These are phyloP conservation scores for Itoplectis maculator DNA, from an alignment of 2,888 invertebrate species.

Conservation along the genomic window DNA sequence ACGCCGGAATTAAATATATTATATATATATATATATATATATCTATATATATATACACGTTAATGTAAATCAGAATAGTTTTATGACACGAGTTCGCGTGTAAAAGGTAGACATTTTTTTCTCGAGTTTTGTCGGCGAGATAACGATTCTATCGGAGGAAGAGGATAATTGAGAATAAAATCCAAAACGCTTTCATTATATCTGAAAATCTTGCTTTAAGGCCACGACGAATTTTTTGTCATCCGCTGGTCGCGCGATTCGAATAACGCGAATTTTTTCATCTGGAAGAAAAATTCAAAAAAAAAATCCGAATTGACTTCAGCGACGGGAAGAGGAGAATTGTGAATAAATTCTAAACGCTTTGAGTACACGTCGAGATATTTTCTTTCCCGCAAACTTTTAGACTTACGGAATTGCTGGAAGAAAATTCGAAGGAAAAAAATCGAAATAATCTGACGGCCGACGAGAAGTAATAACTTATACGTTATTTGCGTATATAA, in stretches of 20 bases:
- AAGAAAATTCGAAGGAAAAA: no score
- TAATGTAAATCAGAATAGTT: constrained; percentile 23
- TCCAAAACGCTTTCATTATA: constrained; percentile 19
- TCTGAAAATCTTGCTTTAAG: not conserved
- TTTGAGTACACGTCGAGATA: no score
- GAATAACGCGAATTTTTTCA: no score
- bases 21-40: constrained; percentile 33
- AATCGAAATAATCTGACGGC: no score
- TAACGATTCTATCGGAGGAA: constrained; percentile 6
- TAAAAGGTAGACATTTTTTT: constrained; percentile 7
- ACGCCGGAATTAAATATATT: constrained; percentile 49
- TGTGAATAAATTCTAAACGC: no score
- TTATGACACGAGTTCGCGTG: not conserved
- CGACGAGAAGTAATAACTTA: no score
- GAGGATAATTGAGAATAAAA: constrained; percentile 23
- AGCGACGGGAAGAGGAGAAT: no score
- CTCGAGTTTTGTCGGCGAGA: not conserved
- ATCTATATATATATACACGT: constrained; percentile 3
- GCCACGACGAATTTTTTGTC: constrained; percentile 5
- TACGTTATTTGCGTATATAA: no score
- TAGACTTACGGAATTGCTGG: no score
- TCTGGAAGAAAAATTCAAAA: not conserved
- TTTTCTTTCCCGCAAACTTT: no score
- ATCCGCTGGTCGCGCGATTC: no score
- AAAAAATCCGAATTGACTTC: no score